Evolutionary conservation across 2,797 vertebrate species (phyloP).

Genomic region (Telmatherina bonti): DNA sequence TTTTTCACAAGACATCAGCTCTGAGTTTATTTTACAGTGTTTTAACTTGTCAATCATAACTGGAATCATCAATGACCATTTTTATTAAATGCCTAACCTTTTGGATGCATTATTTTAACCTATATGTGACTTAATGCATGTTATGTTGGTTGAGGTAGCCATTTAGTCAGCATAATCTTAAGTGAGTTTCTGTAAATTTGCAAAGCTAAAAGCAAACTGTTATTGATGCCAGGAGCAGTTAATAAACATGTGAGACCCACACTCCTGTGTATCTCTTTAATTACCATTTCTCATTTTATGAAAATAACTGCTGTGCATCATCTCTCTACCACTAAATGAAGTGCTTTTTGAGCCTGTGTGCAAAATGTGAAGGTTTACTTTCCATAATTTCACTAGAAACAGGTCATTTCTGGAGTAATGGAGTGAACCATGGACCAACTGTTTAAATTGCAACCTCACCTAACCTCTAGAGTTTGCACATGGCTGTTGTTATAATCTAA

Average conservation of each 20-base stretch:
- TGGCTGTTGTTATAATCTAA: slow-evolving; percentile 30
- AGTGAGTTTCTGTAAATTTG: slow-evolving; percentile 32
- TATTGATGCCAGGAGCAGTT: slow-evolving; percentile 42
- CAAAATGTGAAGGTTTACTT: slow-evolving; percentile 48
- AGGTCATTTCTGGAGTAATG: slow-evolving; percentile 37
- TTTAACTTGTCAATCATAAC: too few species aligned
- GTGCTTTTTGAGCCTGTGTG: slow-evolving; percentile 35
- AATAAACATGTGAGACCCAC: slow-evolving; percentile 54
- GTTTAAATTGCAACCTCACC: slow-evolving; percentile 42
- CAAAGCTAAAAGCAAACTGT: slow-evolving; percentile 39
- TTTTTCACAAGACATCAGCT: too few species aligned
- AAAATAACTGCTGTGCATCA: slow-evolving; percentile 44
- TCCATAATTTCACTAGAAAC: slow-evolving; percentile 43
- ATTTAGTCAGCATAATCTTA: slow-evolving; percentile 35
- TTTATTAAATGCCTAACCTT: too few species aligned
- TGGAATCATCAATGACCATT: too few species aligned
- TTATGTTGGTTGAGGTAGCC: not conserved
- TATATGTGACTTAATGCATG: slow-evolving; percentile 21
- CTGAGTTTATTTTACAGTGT: too few species aligned
- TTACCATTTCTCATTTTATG: slow-evolving; percentile 54
- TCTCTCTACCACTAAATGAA: slow-evolving; percentile 63
- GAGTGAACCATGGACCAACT: slow-evolving; percentile 37
- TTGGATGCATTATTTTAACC: slow-evolving; percentile 19
- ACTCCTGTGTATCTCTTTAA: slow-evolving; percentile 55
- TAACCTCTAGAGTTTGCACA: slow-evolving; percentile 43